phyloP scores from a whole-genome alignment of 2,113 vertebrate genomes.

The Barnardius zonarius region DNA sequence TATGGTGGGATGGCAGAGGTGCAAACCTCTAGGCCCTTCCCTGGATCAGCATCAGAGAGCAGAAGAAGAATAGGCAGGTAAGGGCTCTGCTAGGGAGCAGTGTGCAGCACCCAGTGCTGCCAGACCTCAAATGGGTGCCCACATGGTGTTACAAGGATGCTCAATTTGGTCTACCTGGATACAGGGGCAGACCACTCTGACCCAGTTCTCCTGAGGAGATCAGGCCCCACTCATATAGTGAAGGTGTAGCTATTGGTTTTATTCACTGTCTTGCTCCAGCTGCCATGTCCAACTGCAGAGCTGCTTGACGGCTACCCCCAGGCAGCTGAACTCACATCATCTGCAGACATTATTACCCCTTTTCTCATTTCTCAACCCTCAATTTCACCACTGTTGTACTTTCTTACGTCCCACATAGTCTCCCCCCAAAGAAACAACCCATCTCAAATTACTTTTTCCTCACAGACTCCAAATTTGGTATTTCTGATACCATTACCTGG shows the following conservation, averaged over 20 bases:
- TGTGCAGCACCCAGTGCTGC: rapidly evolving
- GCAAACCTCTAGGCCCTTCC: not conserved
- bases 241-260: not conserved
- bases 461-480: not conserved
- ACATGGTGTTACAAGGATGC: rapidly evolving
- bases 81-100: not conserved
- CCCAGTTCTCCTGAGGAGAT: not conserved
- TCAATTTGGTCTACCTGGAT: not conserved
- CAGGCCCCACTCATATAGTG: not conserved
- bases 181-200: not conserved
- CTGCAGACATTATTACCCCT: not conserved
- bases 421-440: not conserved
- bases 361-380: not conserved
- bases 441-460: not conserved
- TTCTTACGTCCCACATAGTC: not conserved
- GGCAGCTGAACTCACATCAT: not conserved
- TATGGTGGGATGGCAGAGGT: not conserved
- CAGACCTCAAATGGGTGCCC: rapidly evolving
- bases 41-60: not conserved
- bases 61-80: not conserved
- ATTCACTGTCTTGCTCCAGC: not conserved
- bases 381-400: not conserved
- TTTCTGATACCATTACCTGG: not conserved
- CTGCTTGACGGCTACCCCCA: not conserved
- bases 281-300: not conserved